These are phyloP conservation scores for Tiliacea aurago DNA, from an alignment of 2,888 invertebrate species.

Conservation along the genomic window DNA sequence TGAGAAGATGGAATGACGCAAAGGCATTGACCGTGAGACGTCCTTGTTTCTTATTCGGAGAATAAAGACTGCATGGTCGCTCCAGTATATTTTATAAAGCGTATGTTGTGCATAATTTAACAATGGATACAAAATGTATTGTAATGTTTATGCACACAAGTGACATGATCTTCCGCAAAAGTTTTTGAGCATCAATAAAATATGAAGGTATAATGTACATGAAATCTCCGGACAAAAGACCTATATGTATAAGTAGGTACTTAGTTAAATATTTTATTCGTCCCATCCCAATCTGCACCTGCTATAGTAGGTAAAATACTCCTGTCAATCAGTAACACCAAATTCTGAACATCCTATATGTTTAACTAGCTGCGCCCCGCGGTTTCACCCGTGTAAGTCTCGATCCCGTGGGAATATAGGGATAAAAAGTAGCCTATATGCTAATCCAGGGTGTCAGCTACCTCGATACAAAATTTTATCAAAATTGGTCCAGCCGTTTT, in stretches of 20 bases:
- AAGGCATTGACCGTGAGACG: constrained; percentile 45
- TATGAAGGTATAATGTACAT: background rate
- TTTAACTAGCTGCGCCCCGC: too few species aligned
- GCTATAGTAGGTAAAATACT: background rate
- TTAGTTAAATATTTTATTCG: background rate
- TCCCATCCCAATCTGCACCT: too few species aligned
- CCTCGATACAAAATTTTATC: too few species aligned
- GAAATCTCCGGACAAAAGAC: background rate
- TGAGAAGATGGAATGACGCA: constrained; percentile 65
- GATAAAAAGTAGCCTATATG: too few species aligned
- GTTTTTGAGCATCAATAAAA: background rate
- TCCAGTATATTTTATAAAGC: constrained; percentile 1
- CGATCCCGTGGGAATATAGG: too few species aligned
- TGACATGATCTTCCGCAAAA: background rate
- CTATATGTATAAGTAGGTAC: background rate
- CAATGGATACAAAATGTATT: background rate
- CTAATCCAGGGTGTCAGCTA: too few species aligned
- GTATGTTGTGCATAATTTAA: background rate
- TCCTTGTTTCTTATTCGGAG: constrained; percentile 66
- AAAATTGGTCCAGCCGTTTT: too few species aligned
- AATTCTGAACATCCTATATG: background rate
- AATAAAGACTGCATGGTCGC: constrained; percentile 31
- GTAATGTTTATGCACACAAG: background rate
- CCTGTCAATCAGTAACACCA: background rate
- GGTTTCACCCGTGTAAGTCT: too few species aligned